Evolutionary conservation across 1,140 invertebrate species (phyloP).

Genomic region (Platorchestia sp.): DNA sequence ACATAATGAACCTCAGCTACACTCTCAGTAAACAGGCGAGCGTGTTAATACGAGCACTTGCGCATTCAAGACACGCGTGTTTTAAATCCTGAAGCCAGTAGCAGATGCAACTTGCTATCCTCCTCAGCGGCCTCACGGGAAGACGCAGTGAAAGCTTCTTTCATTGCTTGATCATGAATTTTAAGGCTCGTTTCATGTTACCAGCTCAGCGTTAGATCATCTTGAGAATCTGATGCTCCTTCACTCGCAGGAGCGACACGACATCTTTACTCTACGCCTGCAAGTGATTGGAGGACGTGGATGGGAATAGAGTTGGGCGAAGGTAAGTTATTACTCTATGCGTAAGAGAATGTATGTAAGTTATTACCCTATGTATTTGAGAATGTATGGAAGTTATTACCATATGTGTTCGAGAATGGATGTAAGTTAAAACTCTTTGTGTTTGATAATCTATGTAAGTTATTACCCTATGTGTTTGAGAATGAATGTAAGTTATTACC

Average conservation of each 20-base stretch:
- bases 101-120: background rate
- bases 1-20: background rate
- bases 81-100: background rate
- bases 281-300: too few species aligned
- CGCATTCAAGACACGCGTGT: background rate
- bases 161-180: slow-evolving; percentile 9
- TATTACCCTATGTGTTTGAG: too few species aligned
- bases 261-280: background rate
- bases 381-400: too few species aligned
- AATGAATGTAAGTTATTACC: too few species aligned
- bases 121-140: background rate
- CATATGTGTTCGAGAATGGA: too few species aligned
- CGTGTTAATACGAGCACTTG: background rate
- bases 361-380: too few species aligned
- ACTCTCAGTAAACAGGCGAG: background rate
- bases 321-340: too few species aligned
- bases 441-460: too few species aligned
- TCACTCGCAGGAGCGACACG: background rate
- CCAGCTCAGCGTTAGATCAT: background rate
- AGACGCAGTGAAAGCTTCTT: background rate
- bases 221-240: background rate
- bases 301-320: too few species aligned
- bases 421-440: too few species aligned
- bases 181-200: background rate
- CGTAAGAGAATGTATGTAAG: too few species aligned